phyloP scores from a whole-genome alignment of 2,797 vertebrate species.

The Botia almorhae region DNA sequence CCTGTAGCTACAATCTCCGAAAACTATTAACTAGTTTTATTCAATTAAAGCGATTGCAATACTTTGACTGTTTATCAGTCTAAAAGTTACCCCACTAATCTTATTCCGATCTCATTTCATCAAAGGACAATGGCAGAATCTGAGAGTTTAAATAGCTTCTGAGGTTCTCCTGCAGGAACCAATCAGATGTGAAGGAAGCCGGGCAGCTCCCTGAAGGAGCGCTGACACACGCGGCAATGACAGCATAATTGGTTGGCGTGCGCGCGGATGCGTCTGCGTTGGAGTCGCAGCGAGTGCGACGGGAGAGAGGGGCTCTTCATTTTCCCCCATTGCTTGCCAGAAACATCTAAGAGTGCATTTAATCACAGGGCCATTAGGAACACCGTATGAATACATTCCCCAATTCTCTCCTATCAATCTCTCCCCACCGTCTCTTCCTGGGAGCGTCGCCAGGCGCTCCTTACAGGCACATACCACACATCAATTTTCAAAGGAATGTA shows the following conservation, averaged over 20 bases:
- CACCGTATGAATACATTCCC: conserved; percentile 53
- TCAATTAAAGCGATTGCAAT: conserved; percentile 5
- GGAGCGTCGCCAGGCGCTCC: conserved; percentile 37
- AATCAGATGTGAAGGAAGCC: not conserved
- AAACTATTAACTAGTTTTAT: conserved; percentile 16
- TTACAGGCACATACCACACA: conserved; percentile 24
- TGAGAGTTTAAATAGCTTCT: not conserved
- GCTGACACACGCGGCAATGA: not conserved
- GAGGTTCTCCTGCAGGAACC: conserved; percentile 2
- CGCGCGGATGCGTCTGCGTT: not conserved
- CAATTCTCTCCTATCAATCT: conserved; percentile 39
- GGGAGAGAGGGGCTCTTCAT: conserved; percentile 30
- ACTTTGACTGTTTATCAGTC: conserved; percentile 3
- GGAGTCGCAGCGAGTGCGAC: conserved; percentile 23
- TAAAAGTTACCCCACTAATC: not conserved
- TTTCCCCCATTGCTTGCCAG: conserved; percentile 53
- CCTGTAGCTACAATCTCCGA: conserved; percentile 11
- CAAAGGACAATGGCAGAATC: not conserved
- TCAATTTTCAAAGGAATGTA: conserved; percentile 51
- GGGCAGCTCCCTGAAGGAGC: not conserved
- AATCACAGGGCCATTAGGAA: conserved; percentile 64
- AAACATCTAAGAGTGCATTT: conserved; percentile 58
- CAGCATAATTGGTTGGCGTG: conserved; percentile 8
- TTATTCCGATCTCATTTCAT: not conserved
- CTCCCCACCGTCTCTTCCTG: conserved; percentile 23